Evolutionary conservation across 2,888 invertebrate genomes (phyloP), one percentile per base, ranked within the genome.

Genomic region (Celastrina argiolus): DNA sequence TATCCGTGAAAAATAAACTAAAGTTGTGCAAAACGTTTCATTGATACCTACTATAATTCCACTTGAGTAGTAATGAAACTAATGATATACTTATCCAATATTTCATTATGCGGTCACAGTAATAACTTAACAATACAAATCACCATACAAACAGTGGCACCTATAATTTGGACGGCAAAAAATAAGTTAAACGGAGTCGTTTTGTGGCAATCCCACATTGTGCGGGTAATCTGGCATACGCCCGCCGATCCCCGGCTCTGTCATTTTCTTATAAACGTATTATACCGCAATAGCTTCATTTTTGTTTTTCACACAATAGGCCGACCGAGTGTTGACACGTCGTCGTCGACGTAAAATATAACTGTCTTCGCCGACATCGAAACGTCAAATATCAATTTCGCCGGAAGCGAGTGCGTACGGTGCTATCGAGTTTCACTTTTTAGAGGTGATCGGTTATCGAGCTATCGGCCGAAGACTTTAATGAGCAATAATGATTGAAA

Each of bases 401-500:
- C 72, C 86, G 90, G 89, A 88, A 86, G 82, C 81, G 76, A 84
- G 80, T 81, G 76, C 76, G 82, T 79, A 68, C 74, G 56, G n/a
- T 69, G 74, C 75, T 79, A 76, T 80, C 80, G 77, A 83, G 82
- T 86, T 86, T 84, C 84, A 82, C 84, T 84, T 82, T 81, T 72
- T 70, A 68, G 76, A 72, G 75, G 82, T 81, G 80, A 81, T 77
- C 78, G 75, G 76, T 82, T 88, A 90, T 88, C 87, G 87, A 88
- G 76, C 82, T 88, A 90, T 88, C 87, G 87, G 88, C 86, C 87
- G 86, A 84, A 87, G 89, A 88, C 88, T 84, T 81, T 79, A 81
- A 81, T 85, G 82, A 81, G 79, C 80, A 78, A 80, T 88, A 85
- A 89, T 88, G 86, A 88, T 82, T 87, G 83, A 84, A 88, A 87